phyloP scores from a whole-genome alignment of 1,140 invertebrate species.

The Cyphomyrmex costatus region DNA sequence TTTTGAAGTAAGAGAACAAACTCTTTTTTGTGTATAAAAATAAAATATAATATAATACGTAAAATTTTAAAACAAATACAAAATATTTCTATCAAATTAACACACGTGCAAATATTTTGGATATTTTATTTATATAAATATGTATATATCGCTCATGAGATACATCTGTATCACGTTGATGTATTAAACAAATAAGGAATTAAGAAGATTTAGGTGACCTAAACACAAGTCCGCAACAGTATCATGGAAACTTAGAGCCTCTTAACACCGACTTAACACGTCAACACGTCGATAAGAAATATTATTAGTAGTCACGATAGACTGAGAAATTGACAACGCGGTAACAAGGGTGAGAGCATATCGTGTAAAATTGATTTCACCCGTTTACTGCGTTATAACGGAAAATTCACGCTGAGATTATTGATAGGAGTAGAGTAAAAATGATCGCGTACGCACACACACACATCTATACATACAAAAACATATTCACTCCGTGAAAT shows the following conservation, averaged over 20 bases:
- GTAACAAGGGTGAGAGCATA: constrained; percentile 7
- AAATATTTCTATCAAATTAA: constrained; percentile 17
- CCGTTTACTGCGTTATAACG: constrained; percentile 19
- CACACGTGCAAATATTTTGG: not conserved
- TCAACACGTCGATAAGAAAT: constrained; percentile 34
- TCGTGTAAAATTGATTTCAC: constrained; percentile 54
- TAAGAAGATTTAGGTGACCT: constrained; percentile 13
- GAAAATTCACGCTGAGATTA: constrained; percentile 39
- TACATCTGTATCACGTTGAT: not conserved
- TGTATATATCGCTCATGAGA: not conserved
- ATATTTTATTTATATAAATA: not conserved
- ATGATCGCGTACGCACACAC: not conserved
- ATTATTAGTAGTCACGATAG: constrained; percentile 38
- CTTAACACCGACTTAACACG: constrained; percentile 28
- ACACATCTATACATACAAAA: too few relatives aligned
- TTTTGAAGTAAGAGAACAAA: not conserved
- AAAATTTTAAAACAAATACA: not conserved
- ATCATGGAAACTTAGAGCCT: constrained; percentile 20
- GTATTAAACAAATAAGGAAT: not conserved
- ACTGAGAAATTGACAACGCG: constrained; percentile 44
- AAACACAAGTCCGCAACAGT: not conserved
- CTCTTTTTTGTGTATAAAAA: not conserved
- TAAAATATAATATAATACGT: not conserved
- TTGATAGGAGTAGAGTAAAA: constrained; percentile 32
- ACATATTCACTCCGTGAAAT: constrained; percentile 4